Evolutionary conservation across 2,888 invertebrate species (phyloP), one percentile per base, ranked within the genome.

Genomic region (Lasioglossum pauxillum): DNA sequence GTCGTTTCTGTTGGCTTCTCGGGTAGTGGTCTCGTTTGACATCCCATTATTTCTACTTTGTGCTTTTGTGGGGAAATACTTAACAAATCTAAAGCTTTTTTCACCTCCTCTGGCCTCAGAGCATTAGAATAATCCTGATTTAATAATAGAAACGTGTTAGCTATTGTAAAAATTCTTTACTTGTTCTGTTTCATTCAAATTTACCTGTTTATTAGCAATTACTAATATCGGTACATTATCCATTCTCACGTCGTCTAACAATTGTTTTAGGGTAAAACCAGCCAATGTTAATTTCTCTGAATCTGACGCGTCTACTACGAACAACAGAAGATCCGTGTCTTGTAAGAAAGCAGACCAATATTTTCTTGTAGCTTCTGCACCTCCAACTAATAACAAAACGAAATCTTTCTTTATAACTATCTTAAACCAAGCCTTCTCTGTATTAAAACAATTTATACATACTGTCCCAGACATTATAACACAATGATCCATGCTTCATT

Each of bases 241-340:
- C 87, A 95, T 93, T 88, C 95, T 93, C 41, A 93, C 92, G 89
- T 95, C 95, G 8, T 95, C 95, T 75, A 95, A 90, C 73, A 95
- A 91, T 83, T 94, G 93, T 88, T 95, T 95, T 3, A 95, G 90
- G 73, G 94, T 93, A 73, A 92, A 93, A 35, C 94, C 94, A 35
- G 95, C 95, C 31, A 91, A 72, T 16, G 95, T 90, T 79, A 95
- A 87, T 87, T 93, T 94, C 80, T 93, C 91, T 14, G 92, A 84
- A 86, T 95, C 94, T 3, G 95, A 92, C 16, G 95, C 93, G 90
- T 95, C 95, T 77, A 95, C 95, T 87, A 95, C 94, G 89, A 95
- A 95, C 75, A 95, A 92, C 73, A 95, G 86, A n/a, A 95, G 90
- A 89, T 95, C 95, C n/a, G 95, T 95, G 81, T 95, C 95, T 88